Conservation (phyloP, 2,797 vertebrate species). For the Chelidonichthys spinosus region DNA sequence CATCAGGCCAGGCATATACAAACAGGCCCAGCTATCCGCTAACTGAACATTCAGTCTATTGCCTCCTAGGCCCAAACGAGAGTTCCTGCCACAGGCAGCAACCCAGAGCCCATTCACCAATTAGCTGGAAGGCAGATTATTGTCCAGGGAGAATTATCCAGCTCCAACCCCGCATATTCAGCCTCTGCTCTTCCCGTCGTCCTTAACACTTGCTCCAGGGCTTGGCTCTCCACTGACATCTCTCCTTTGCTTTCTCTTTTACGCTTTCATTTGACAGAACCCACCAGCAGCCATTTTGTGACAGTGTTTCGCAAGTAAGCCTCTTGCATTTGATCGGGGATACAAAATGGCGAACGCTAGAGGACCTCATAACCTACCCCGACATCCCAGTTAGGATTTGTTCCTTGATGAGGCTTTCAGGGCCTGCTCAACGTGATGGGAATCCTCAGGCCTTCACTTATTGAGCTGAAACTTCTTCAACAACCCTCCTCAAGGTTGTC, state of each 20-base stretch:
- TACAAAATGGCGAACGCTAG: conserved; percentile 54
- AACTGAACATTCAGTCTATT: conserved; percentile 74
- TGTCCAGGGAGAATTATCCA: conserved; percentile 66
- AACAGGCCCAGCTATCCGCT: conserved; percentile 76
- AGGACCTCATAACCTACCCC: neutral
- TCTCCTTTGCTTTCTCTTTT: conserved; percentile 55
- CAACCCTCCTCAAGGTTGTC: neutral
- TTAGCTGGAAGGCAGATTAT: conserved; percentile 78
- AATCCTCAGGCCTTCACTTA: neutral
- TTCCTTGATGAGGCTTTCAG: conserved; percentile 1
- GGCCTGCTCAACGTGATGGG: neutral
- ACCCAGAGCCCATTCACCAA: conserved; percentile 75
- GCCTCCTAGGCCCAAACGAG: conserved; percentile 68
- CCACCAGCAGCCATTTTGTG: conserved; percentile 68
- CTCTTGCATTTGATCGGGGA: conserved; percentile 27
- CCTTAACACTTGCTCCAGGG: conserved; percentile 61
- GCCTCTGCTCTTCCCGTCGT: conserved; percentile 62
- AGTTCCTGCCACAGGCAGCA: conserved; percentile 74
- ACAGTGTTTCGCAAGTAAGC: conserved; percentile 42
- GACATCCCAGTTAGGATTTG: conserved; percentile 3
- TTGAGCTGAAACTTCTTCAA: neutral
- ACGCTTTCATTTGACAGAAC: conserved; percentile 60
- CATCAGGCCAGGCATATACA: conserved; percentile 77
- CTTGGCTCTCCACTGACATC: conserved; percentile 56
- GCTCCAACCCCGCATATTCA: conserved; percentile 64